These are phyloP conservation scores for Microcebus tavaratra DNA, from an alignment of 2,113 vertebrate genomes.

Conservation along the genomic window DNA sequence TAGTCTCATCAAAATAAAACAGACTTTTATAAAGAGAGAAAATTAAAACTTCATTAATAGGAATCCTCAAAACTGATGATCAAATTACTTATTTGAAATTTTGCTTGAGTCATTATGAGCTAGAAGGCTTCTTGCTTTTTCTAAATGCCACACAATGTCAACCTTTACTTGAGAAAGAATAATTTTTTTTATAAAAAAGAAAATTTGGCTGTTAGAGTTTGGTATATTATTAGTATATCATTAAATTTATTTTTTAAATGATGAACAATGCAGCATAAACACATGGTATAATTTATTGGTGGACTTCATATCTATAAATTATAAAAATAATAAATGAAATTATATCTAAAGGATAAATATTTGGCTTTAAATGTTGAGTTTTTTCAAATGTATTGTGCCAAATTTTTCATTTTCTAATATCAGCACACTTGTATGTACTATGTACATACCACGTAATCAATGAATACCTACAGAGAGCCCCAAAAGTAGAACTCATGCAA, in stretches of 20 bases:
- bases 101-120: background rate
- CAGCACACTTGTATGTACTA: background rate
- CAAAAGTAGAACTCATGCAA: background rate
- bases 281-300: background rate
- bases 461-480: background rate
- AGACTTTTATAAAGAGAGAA: background rate
- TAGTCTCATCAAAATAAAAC: background rate
- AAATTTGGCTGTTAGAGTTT: background rate
- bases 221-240: background rate
- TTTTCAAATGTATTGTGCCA: background rate
- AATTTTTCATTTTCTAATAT: background rate
- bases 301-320: background rate
- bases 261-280: background rate
- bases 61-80: background rate
- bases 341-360: background rate
- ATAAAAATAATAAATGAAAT: background rate
- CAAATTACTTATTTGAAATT: background rate
- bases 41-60: background rate
- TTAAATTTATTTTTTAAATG: background rate
- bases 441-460: background rate
- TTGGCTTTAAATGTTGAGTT: background rate
- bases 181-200: background rate
- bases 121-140: background rate
- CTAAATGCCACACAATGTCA: background rate
- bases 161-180: background rate